Evolutionary conservation across 2,888 invertebrate species (phyloP).

Genomic region (Campopleginae sp.): DNA sequence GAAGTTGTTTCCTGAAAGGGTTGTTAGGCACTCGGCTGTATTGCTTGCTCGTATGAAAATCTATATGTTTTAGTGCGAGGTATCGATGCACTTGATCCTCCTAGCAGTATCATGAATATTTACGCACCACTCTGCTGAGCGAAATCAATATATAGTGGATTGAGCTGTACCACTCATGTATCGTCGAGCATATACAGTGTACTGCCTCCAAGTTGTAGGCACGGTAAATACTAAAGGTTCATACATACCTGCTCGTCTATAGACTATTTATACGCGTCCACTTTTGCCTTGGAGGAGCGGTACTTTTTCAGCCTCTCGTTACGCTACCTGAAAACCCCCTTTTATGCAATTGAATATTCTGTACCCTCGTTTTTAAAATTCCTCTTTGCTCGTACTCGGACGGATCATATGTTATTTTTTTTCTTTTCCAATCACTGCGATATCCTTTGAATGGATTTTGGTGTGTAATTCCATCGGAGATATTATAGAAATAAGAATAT

Average conservation of each 20-base stretch:
- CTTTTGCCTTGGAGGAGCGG: slow-evolving; percentile 40
- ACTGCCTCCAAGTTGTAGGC: slow-evolving; percentile 44
- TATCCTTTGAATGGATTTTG: not conserved
- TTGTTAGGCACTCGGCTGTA: slow-evolving; percentile 66
- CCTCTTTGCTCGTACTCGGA: not conserved
- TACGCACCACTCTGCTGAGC: slow-evolving; percentile 75
- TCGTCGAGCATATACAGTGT: slow-evolving; percentile 61
- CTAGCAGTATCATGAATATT: slow-evolving; percentile 82
- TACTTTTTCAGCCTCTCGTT: slow-evolving; percentile 38
- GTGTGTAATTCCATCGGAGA: not conserved
- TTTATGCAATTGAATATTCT: slow-evolving; percentile 18
- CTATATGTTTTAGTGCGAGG: slow-evolving; percentile 45
- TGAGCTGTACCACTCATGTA: slow-evolving; percentile 51
- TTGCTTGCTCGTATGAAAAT: slow-evolving; percentile 68
- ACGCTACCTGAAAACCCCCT: slow-evolving; percentile 16
- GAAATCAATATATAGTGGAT: slow-evolving; percentile 77
- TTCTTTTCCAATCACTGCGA: not conserved
- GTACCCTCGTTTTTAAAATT: not conserved
- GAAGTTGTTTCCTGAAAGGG: slow-evolving; percentile 46
- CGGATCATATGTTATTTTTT: not conserved
- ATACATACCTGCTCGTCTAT: slow-evolving; percentile 21
- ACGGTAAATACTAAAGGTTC: slow-evolving; percentile 40
- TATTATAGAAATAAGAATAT: not conserved
- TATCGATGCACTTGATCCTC: slow-evolving; percentile 77
- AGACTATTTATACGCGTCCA: slow-evolving; percentile 45